These are phyloP conservation scores for Porites lutea DNA, from an alignment of 64 coral and sea anemone genomes.

Conservation along the genomic window DNA sequence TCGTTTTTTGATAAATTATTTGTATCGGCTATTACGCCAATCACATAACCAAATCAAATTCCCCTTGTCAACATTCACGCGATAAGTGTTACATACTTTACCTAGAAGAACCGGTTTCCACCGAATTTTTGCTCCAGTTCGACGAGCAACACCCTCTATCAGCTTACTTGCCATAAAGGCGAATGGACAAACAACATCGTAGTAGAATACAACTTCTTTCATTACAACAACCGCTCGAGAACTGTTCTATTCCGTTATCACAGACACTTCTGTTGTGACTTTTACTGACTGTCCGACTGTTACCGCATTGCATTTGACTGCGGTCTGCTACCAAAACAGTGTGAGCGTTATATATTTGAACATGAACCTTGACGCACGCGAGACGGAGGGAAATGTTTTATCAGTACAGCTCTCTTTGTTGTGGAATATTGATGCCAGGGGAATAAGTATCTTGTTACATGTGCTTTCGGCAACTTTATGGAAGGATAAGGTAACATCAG, in stretches of 20 bases:
- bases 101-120: constrained; percentile 97
- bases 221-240: neutral
- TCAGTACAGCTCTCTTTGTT: neutral
- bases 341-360: too few species aligned
- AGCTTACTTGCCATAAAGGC: constrained; percentile 86
- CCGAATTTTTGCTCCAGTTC: constrained; percentile 85
- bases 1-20: too few species aligned
- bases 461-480: neutral
- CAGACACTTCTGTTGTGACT: neutral
- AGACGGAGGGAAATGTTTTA: neutral
- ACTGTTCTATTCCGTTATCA: neutral
- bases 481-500: neutral
- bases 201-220: constrained; percentile 96
- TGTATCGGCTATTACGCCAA: too few species aligned
- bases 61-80: too few species aligned
- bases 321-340: too few species aligned
- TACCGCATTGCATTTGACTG: too few species aligned
- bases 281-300: too few species aligned
- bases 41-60: too few species aligned
- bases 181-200: constrained; percentile 98
- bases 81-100: constrained; percentile 23
- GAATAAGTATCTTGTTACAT: neutral
- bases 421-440: neutral
- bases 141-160: constrained; percentile 77
- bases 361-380: too few species aligned